Evolutionary conservation across 92 coral and sea anemone species (phyloP), one percentile per base, ranked within the genome.

Genomic region (Pocillopora meandrina): DNA sequence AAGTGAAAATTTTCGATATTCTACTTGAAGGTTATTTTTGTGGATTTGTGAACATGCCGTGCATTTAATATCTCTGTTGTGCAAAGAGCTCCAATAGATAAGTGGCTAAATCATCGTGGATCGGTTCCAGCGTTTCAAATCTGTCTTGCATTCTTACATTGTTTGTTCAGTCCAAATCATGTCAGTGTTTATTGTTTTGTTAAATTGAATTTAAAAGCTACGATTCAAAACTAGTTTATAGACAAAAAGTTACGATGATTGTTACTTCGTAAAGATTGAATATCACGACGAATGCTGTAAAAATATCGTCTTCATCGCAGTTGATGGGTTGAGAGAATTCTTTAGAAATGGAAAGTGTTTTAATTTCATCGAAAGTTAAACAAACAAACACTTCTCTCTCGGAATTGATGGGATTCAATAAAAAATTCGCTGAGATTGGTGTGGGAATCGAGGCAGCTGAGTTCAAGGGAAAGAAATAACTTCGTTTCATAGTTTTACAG

Each of bases 331-430:
- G 14, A 71, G 63, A 81, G 68, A 81, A 20, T 76, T 47, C 67
- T 35, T 34, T 66, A 6, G 75, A 56, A 36, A 71, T 60, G 10
- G 74, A 56, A 12, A 23, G 55, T 16, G 75, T 35, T 35, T 21
- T 52, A 33, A 19, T 68, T 57, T 52, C 11, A 31, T 31, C 36
- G 19, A 57, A 80, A 26, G 74, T 70, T 59, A 57, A 80, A 68
- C 57, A 81, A 81, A 80, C 68, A 70, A 34, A n/a, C 16, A 80
- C 0, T 8, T 81, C 59, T 35, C 70, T 72, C 17, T 76, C 26
- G 33, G 15, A 61, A 21, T 31, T 55, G 20, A 34, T 16, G 69
- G 3, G 19, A 17, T 16, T 31, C 13, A 60, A 76, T 15, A 13
- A 33, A 3, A 12, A 19, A 2, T 13, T n/a, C 60, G 31, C 59